A percentile compares a stretch with the other conserved stretches of the same genome.
Evolutionary conservation across 2,888 invertebrate species (phyloP).

Genomic region (Conistra vaccinii): DNA sequence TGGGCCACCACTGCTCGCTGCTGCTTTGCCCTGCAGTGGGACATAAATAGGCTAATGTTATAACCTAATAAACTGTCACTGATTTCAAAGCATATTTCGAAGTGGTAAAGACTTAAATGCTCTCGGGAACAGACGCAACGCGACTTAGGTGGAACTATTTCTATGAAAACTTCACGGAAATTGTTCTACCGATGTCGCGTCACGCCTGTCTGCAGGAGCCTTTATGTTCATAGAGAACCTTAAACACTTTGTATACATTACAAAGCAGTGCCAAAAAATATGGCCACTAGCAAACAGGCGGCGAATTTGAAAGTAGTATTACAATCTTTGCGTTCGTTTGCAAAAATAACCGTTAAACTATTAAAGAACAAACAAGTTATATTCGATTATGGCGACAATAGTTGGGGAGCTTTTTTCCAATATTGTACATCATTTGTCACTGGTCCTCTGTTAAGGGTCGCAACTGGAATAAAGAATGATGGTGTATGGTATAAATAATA

Average conservation of each 20-base stretch:
- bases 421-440: constrained; percentile 88
- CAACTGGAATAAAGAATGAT: constrained; percentile 79
- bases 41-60: no score
- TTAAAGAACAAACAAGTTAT: constrained; percentile 75
- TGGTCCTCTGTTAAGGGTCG: constrained; percentile 79
- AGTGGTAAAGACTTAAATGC: neutral
- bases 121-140: no score
- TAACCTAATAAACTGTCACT: neutral
- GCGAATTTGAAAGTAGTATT: constrained; percentile 34
- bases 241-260: neutral
- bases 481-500: constrained; percentile 55
- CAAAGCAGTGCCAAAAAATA: constrained; percentile 12
- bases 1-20: no score
- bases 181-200: no score
- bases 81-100: no score
- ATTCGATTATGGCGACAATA: constrained; percentile 77
- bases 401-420: constrained; percentile 81
- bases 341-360: constrained; percentile 76
- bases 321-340: constrained; percentile 51
- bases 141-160: no score
- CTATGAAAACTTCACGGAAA: no score
- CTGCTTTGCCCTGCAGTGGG: no score
- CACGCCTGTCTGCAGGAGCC: no score
- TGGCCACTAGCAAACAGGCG: constrained; percentile 36
- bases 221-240: neutral